These are phyloP conservation scores for Chrosomus eos DNA, from an alignment of 2,797 vertebrate genomes.

Conservation along the genomic window DNA sequence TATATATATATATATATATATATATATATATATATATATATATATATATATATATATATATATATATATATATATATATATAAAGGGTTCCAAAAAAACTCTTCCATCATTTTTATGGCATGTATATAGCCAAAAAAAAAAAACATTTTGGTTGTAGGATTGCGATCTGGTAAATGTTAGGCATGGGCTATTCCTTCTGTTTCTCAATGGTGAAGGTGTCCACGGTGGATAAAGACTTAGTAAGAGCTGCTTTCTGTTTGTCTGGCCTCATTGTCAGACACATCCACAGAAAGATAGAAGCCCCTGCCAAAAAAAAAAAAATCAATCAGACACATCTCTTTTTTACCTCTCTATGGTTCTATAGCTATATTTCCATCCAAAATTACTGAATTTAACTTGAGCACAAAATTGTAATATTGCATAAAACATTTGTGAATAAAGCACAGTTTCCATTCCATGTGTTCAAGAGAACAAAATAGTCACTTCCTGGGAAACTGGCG, in stretches of 20 bases:
- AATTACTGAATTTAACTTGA: not conserved
- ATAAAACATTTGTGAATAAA: not conserved
- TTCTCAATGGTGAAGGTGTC: not conserved
- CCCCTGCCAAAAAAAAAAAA: conserved; percentile 59
- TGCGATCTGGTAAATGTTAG: not conserved
- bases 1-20: too few relatives aligned
- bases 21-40: too few relatives aligned
- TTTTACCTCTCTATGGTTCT: not conserved
- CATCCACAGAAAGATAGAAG: conserved; percentile 72
- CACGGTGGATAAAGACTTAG: conserved; percentile 13
- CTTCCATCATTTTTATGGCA: too few relatives aligned
- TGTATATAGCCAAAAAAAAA: not conserved
- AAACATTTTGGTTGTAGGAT: not conserved
- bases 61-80: too few relatives aligned
- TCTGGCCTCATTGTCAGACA: conserved; percentile 58
- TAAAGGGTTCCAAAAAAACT: not conserved
- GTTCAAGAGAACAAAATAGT: not conserved
- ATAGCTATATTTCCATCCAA: not conserved
- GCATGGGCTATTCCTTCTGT: not conserved
- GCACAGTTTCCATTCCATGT: not conserved
- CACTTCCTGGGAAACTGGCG: not conserved
- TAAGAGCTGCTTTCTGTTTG: conserved; percentile 25
- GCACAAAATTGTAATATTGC: not conserved
- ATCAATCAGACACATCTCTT: not conserved
- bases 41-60: too few relatives aligned